These are phyloP conservation scores for Leptothorax acervorum DNA, from an alignment of 2,888 invertebrate species.

Conservation along the genomic window DNA sequence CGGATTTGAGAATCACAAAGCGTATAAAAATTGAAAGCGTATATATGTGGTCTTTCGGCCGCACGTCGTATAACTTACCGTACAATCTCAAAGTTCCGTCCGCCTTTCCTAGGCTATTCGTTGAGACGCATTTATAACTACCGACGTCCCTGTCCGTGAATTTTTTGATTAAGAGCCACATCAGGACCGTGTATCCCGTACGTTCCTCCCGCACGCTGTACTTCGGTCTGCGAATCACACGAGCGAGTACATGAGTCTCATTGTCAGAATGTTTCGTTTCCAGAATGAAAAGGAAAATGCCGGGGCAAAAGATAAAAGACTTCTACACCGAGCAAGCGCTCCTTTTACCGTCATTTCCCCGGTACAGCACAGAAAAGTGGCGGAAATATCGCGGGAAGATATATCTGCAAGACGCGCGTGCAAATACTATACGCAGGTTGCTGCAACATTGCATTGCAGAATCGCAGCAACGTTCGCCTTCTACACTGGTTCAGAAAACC, in stretches of 20 bases:
- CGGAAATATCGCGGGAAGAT: neutral
- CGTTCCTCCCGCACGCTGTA: conserved; percentile 91
- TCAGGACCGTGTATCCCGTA: conserved; percentile 91
- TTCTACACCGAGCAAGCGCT: neutral
- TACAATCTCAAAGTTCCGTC: conserved; percentile 92
- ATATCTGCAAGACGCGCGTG: neutral
- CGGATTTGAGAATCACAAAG: neutral
- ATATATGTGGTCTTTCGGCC: no score
- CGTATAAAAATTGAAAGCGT: neutral
- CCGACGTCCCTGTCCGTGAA: conserved; percentile 89
- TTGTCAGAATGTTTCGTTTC: neutral
- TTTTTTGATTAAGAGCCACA: conserved; percentile 90
- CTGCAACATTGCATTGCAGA: neutral
- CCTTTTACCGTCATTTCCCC: neutral
- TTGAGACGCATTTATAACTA: conserved; percentile 93
- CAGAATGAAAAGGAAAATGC: neutral
- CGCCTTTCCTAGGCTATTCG: conserved; percentile 92
- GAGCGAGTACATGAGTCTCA: neutral
- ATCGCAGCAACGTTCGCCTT: neutral
- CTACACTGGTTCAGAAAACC: neutral
- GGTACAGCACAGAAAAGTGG: neutral
- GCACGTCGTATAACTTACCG: conserved; percentile 85
- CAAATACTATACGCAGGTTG: neutral
- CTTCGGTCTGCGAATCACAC: conserved; percentile 88
- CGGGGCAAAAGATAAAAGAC: neutral